Evolutionary conservation across 2,113 vertebrate species (phyloP), one percentile per base, ranked within the genome.

Genomic region (Chamaea fasciata): DNA sequence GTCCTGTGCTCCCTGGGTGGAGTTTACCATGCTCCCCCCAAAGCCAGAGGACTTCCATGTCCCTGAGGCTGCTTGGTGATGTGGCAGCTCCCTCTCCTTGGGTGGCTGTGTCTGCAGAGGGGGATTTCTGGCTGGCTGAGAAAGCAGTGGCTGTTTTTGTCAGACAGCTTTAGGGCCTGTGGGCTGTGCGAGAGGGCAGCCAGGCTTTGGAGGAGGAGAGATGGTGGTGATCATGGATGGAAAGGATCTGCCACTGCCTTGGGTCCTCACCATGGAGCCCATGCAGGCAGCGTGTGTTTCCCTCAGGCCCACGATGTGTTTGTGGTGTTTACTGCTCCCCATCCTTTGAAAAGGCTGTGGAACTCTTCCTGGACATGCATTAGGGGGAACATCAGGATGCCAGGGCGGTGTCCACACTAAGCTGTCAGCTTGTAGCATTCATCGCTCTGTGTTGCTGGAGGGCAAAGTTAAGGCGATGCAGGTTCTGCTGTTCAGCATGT

Each of bases 171-270:
- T 1, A 89, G 47, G 50, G 37, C 27, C 31, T 3, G 1, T 47
- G 49, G n/a, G 9, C 59, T 73, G 23, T 50, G 20, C 1, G 7
- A 63, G 49, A 30, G 35, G 44, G 33, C 33, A 39, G 23, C 64
- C 15, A 14, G 50, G 27, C 74, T 85, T 78, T 56, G 67, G 57
- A 73, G 71, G 42, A 35, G 52, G 21, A 41, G 20, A 37, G 39
- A 5, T 78, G 2, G 2, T 20, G 31, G 16, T 41, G 71, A 46
- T 22, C 46, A 15, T 0, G 1, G 0, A 6, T 42, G 27, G 23
- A 20, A 9, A 23, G 10, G 7, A 41, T 37, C 75, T 86, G 31
- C 33, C 28, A 4, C 28, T 39, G 80, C 60, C 46, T 63, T 50
- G 52, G 42, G 15, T 65, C 11, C 16, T 76, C 35, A 35, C 30